phyloP scores from a whole-genome alignment of 2,113 vertebrate genomes.

The Coptodon rendalli region DNA sequence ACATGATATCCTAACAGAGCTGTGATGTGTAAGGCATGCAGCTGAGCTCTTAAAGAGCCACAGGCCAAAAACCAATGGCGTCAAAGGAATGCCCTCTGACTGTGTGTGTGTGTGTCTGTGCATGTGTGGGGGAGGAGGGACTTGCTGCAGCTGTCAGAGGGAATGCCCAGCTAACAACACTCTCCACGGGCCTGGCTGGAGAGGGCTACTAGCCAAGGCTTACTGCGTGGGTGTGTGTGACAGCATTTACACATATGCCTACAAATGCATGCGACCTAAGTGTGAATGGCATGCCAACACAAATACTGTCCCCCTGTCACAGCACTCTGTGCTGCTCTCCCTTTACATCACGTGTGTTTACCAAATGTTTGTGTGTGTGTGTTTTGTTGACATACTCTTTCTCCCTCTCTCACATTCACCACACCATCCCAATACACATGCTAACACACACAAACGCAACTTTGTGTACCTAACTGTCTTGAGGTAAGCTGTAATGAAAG shows the following conservation, averaged over 20 bases:
- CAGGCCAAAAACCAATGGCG: constrained; percentile 5
- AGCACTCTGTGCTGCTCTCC: not conserved
- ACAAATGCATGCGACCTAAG: constrained; percentile 6
- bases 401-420: not conserved
- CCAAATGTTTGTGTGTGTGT: not conserved
- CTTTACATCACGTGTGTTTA: constrained; percentile 10
- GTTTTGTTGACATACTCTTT: not conserved
- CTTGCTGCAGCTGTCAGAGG: constrained; percentile 46
- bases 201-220: constrained; percentile 29
- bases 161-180: constrained; percentile 37
- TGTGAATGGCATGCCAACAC: constrained; percentile 39
- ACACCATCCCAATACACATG: not conserved
- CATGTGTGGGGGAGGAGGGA: not conserved
- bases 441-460: not conserved
- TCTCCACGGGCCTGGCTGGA: constrained; percentile 16
- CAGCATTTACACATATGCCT: constrained; percentile 7
- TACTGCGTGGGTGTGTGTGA: not conserved
- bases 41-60: constrained; percentile 38
- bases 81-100: constrained; percentile 48
- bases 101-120: not conserved
- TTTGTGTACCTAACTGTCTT: not conserved
- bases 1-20: constrained; percentile 21
- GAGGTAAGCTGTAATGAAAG: constrained; percentile 37
- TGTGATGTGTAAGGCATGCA: not conserved
- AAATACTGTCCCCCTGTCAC: constrained; percentile 21